These are phyloP conservation scores for Ancistrus triradiatus DNA, from an alignment of 2,113 vertebrate species.

Conservation along the genomic window DNA sequence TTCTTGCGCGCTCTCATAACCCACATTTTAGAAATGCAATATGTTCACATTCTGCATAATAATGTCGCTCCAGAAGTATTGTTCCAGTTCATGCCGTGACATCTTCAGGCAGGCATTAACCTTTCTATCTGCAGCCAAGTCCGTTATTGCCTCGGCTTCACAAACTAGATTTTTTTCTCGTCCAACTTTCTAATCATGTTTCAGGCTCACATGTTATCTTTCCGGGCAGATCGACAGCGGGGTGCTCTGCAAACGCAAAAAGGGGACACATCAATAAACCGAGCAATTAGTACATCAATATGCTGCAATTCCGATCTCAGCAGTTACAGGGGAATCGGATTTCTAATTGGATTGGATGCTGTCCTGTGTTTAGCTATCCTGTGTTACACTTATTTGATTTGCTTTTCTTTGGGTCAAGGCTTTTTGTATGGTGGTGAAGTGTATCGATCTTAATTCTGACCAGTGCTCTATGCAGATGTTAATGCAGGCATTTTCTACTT, in stretches of 20 bases:
- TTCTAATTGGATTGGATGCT: slow-evolving; percentile 53
- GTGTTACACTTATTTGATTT: slow-evolving; percentile 55
- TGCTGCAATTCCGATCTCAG: slow-evolving; percentile 61
- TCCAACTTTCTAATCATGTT: slow-evolving; percentile 41
- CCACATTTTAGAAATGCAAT: background rate
- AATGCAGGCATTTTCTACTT: slow-evolving; percentile 9
- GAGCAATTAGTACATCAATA: slow-evolving; percentile 72
- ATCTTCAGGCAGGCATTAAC: slow-evolving; percentile 34
- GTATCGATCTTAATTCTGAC: slow-evolving; percentile 34
- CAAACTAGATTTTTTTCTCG: slow-evolving; percentile 27
- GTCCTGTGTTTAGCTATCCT: slow-evolving; percentile 57
- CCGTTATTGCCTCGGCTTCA: slow-evolving; percentile 30
- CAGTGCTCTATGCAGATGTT: slow-evolving; percentile 21
- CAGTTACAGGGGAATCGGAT: slow-evolving; percentile 63
- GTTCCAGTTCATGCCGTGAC: slow-evolving; percentile 4
- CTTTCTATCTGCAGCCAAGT: slow-evolving; percentile 14
- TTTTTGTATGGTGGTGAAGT: slow-evolving; percentile 21
- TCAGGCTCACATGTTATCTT: slow-evolving; percentile 37
- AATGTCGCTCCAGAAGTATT: too few relatives aligned
- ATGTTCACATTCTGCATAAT: too few relatives aligned
- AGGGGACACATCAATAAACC: slow-evolving; percentile 63
- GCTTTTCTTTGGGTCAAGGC: slow-evolving; percentile 43
- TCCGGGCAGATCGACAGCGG: slow-evolving; percentile 54
- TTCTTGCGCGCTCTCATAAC: background rate
- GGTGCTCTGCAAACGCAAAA: slow-evolving; percentile 61